Evolutionary conservation across 1,140 invertebrate genomes (phyloP).

Genomic region (Geopemphigus sp.): DNA sequence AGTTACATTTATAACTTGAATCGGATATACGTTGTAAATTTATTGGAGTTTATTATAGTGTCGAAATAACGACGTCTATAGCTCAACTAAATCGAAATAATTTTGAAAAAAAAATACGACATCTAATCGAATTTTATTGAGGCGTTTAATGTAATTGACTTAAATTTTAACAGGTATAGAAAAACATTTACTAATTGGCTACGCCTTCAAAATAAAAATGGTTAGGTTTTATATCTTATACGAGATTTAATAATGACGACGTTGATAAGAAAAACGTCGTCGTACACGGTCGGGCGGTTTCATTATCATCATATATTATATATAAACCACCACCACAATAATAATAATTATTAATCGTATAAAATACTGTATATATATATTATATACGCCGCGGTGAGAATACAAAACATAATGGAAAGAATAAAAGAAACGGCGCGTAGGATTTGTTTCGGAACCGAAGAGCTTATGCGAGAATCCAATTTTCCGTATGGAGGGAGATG

Average conservation of each 20-base stretch:
- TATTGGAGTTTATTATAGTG: too few species aligned
- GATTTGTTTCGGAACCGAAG: background rate
- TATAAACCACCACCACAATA: background rate
- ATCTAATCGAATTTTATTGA: too few species aligned
- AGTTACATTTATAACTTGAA: too few species aligned
- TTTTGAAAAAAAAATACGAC: too few species aligned
- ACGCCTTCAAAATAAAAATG: slow-evolving; percentile 3
- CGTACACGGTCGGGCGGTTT: slow-evolving; percentile 15
- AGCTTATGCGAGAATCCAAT: background rate
- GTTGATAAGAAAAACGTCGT: slow-evolving; percentile 12
- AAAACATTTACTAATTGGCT: too few species aligned
- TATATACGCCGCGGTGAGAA: background rate
- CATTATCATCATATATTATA: background rate
- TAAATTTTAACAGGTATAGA: too few species aligned
- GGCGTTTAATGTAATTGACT: too few species aligned
- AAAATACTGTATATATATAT: too few species aligned
- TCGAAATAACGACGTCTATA: too few species aligned
- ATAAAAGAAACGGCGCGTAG: slow-evolving; percentile 18
- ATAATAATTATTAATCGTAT: slow-evolving; percentile 35
- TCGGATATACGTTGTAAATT: too few species aligned
- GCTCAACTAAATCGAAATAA: too few species aligned
- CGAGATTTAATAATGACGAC: slow-evolving; percentile 14
- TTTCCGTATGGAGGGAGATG: too few species aligned
- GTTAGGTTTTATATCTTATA: background rate
- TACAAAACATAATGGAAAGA: background rate